phyloP scores from a whole-genome alignment of 2,888 invertebrate genomes.

The Orthosia gracilis region DNA sequence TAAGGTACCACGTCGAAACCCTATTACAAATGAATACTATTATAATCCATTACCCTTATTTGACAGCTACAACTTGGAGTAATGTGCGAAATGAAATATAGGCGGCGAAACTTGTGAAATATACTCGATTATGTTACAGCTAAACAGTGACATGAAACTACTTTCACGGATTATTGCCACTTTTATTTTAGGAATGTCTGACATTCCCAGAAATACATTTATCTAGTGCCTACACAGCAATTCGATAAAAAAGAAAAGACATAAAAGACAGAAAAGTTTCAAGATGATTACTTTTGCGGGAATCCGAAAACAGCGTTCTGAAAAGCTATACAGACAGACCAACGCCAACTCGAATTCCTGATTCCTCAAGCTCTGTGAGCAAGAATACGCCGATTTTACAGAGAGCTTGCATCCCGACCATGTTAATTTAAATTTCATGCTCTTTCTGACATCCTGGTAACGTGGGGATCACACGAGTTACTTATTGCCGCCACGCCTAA shows the following conservation, averaged over 20 bases:
- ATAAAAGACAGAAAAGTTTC: too few species aligned
- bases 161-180: conserved; percentile 35
- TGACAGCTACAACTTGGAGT: conserved; percentile 45
- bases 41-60: conserved; percentile 47
- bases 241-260: too few species aligned
- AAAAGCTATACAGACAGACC: too few species aligned
- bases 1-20: conserved; percentile 8
- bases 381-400: too few species aligned
- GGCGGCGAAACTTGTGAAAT: conserved; percentile 38
- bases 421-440: conserved; percentile 31
- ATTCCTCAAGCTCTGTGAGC: too few species aligned
- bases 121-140: conserved; percentile 18
- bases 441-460: conserved; percentile 19
- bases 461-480: conserved; percentile 9
- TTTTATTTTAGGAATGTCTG: conserved; percentile 21
- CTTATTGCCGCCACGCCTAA: conserved; percentile 12
- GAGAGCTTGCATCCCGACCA: too few species aligned
- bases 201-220: conserved; percentile 15
- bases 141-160: conserved; percentile 42
- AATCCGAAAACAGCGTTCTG: conserved; percentile 17
- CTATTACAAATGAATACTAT: conserved; percentile 36
- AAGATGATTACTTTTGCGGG: background rate
- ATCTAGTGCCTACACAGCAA: background rate
- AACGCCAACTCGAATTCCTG: too few species aligned
- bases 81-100: conserved; percentile 44